A percentile compares a stretch with the other conserved stretches of the same genome.
Evolutionary conservation across 1,140 invertebrate genomes (phyloP).

Genomic region (Galleria mellonella): DNA sequence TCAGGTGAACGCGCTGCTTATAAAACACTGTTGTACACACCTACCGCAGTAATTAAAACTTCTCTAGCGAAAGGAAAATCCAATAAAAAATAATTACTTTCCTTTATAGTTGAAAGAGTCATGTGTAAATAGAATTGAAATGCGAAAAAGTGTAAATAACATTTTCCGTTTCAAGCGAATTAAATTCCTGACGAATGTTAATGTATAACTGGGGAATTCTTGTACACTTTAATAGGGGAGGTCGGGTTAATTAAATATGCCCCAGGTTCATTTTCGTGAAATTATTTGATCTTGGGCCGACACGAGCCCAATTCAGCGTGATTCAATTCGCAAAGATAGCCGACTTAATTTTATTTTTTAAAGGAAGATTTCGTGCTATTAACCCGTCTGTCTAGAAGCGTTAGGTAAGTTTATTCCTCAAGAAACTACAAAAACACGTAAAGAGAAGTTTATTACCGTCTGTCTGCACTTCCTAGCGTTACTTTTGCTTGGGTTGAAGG

Average conservation of each 20-base stretch:
- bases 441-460: conserved; percentile 42
- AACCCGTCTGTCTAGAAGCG: no score
- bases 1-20: conserved; percentile 39
- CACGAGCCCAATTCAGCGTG: conserved; percentile 38
- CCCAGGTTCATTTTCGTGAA: conserved; percentile 60
- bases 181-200: conserved; percentile 67
- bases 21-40: conserved; percentile 38
- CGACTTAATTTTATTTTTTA: conserved; percentile 46
- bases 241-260: conserved; percentile 68
- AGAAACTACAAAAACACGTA: conserved; percentile 43
- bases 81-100: conserved; percentile 57
- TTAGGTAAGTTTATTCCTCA: conserved; percentile 28
- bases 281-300: conserved; percentile 65
- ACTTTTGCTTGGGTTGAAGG: conserved; percentile 22
- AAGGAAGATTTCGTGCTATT: no score
- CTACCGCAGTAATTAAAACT: conserved; percentile 55
- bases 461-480: conserved; percentile 26
- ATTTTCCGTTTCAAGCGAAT: conserved; percentile 54
- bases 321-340: conserved; percentile 43
- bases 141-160: conserved; percentile 53
- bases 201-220: conserved; percentile 68
- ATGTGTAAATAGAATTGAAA: conserved; percentile 43
- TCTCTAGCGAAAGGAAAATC: conserved; percentile 53
- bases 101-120: conserved; percentile 28
- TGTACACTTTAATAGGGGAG: conserved; percentile 63